Evolutionary conservation across 2,888 invertebrate species (phyloP), one percentile per base, ranked within the genome.

Genomic region (Acleris holmiana): DNA sequence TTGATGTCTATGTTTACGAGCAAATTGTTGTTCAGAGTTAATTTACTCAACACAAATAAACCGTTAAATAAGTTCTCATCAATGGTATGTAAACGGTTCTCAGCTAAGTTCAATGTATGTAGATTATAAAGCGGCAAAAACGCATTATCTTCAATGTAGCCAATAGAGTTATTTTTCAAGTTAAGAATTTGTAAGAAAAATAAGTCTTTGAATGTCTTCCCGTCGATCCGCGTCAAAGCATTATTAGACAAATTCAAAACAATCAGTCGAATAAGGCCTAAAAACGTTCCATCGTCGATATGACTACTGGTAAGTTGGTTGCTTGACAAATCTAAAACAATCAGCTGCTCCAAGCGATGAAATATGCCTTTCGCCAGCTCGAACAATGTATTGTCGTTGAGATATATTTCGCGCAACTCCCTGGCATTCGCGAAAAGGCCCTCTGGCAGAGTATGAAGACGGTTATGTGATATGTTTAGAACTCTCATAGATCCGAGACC

Each of bases 41-140:
- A 93, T 83, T 97, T 96, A 76, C 96, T 96, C 40, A 98, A 90
- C 64, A 97, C 96, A 87, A 95, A 97, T 68, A 97, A 93, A 5
- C 97, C 97, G 83, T 97, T 97, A 87, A 97, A 97, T 74, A 97
- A 93, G 75, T 96, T 95, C 74, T 96, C 95, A 69, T 96, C 96
- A 76, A 98, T 94, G 49, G 96, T 95, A 80, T 96, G 96, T 58
- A 98, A 91, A 58, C 96, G 93, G 85, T 98, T 98, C 85, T 97
- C 96, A 46, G 98, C 97, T 71, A 98, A 89, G 83, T 98, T 98
- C 57, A 98, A 89, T 6, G 97, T 97, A 85, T 98, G 97, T 73
- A 98, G 91, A 86, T 98, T 98, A 88, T 97, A 97, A 55, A 98
- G 93, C 1, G 97, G 97, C 77, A 96, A 84, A 79, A 98, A 98